Evolutionary conservation across 1,140 invertebrate species (phyloP).

Genomic region (Neuroterus valhalla): DNA sequence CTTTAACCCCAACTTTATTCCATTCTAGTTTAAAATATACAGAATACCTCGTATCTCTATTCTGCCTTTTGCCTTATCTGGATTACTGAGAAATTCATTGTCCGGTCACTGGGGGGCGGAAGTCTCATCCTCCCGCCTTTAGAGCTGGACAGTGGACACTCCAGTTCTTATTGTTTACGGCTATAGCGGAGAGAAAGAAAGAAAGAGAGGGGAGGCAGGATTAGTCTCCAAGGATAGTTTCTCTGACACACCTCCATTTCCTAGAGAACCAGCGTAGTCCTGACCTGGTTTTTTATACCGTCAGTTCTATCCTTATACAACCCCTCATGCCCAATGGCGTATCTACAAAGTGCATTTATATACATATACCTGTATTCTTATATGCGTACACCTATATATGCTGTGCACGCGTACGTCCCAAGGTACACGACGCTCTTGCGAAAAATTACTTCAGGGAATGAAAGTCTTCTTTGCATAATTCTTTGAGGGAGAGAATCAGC

Average conservation of each 20-base stretch:
- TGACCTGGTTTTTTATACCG: constrained; percentile 41
- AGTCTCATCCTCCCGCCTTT: constrained; percentile 48
- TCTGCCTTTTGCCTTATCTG: constrained; percentile 5
- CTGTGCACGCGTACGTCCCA: neutral
- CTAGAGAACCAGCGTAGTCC: neutral
- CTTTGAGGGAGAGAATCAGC: constrained; percentile 41
- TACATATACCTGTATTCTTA: constrained; percentile 20
- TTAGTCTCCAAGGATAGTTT: constrained; percentile 25
- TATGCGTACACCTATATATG: neutral
- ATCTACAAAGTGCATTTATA: constrained; percentile 28
- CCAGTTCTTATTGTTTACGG: constrained; percentile 68
- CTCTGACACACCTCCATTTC: constrained; percentile 39
- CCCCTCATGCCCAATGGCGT: constrained; percentile 35
- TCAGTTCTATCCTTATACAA: constrained; percentile 22
- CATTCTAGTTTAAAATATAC: constrained; percentile 15
- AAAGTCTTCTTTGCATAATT: constrained; percentile 51
- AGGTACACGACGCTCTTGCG: constrained; percentile 34
- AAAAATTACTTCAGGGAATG: constrained; percentile 47
- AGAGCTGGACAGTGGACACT: constrained; percentile 61
- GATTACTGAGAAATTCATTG: constrained; percentile 65
- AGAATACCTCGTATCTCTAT: neutral
- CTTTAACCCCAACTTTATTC: constrained; percentile 11
- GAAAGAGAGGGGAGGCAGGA: constrained; percentile 37
- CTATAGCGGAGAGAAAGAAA: too few species aligned
- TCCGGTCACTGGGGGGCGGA: constrained; percentile 52